Evolutionary conservation across 2,797 vertebrate genomes (phyloP).

Genomic region (Diplodus puntazzo): DNA sequence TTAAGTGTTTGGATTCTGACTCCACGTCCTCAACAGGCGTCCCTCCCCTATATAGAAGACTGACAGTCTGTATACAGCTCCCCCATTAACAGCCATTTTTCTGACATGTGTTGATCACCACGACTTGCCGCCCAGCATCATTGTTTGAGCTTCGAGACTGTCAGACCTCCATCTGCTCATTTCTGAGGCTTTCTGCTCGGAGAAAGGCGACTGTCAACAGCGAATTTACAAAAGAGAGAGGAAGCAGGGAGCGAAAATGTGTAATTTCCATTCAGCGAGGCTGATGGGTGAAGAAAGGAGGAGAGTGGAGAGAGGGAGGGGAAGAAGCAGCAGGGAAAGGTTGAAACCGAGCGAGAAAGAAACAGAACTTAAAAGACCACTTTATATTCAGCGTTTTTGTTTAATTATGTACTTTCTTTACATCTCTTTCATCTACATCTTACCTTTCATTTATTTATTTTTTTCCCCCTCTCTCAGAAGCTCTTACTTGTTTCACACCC

Average conservation of each 20-base stretch:
- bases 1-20: conserved; percentile 17
- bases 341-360: conserved; percentile 8
- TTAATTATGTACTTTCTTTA: conserved; percentile 17
- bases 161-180: conserved; percentile 74
- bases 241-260: conserved; percentile 50
- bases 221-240: conserved; percentile 49
- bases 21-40: conserved; percentile 9
- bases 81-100: conserved; percentile 55
- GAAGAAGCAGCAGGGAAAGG: not conserved
- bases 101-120: conserved; percentile 62
- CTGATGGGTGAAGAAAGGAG: conserved; percentile 60
- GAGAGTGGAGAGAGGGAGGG: conserved; percentile 1
- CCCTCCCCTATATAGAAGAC: conserved; percentile 30
- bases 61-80: conserved; percentile 51
- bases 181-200: conserved; percentile 58
- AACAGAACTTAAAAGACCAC: not conserved
- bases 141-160: conserved; percentile 68
- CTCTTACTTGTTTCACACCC: conserved; percentile 8
- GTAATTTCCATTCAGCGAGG: conserved; percentile 59
- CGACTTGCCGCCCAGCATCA: conserved; percentile 51
- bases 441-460: conserved; percentile 31
- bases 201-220: conserved; percentile 70
- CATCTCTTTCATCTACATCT: conserved; percentile 37
- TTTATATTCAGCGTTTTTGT: conserved; percentile 13
- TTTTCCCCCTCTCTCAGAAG: not conserved